Evolutionary conservation across 2,888 invertebrate genomes (phyloP).

Genomic region (Philonicus albiceps): DNA sequence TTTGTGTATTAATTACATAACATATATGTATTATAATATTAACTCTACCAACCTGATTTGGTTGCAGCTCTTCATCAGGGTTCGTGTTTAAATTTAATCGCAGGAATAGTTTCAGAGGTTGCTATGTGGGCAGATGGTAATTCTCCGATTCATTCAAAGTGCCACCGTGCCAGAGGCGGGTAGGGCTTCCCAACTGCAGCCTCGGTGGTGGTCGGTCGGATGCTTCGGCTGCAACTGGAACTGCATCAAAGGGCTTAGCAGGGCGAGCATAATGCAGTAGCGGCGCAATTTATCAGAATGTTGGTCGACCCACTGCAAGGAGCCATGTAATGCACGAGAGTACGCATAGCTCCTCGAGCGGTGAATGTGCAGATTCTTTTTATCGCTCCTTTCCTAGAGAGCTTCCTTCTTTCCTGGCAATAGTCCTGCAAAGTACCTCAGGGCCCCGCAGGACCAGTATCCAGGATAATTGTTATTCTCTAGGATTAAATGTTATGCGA

Average conservation of each 20-base stretch:
- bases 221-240: not conserved
- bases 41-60: not conserved
- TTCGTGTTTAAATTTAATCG: not conserved
- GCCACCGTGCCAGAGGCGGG: not conserved
- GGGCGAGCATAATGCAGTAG: conserved; percentile 27
- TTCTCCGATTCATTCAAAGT: not conserved
- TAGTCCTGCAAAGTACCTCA: not conserved
- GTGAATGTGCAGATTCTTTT: conserved; percentile 25
- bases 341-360: not conserved
- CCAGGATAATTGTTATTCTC: conserved; percentile 19
- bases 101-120: not conserved
- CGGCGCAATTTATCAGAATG: conserved; percentile 18
- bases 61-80: not conserved
- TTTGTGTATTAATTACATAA: not conserved
- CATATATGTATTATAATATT: not conserved
- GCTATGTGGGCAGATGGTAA: not conserved
- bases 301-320: not conserved
- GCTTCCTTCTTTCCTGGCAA: not conserved
- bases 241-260: not conserved
- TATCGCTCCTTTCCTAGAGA: not conserved
- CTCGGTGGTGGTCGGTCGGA: not conserved
- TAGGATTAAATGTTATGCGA: conserved; percentile 29
- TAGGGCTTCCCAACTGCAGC: not conserved
- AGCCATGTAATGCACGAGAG: not conserved
- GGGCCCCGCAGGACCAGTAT: not conserved